These are phyloP conservation scores for Dipodomys spectabilis DNA, from an alignment of 2,113 vertebrate genomes.

Conservation along the genomic window DNA sequence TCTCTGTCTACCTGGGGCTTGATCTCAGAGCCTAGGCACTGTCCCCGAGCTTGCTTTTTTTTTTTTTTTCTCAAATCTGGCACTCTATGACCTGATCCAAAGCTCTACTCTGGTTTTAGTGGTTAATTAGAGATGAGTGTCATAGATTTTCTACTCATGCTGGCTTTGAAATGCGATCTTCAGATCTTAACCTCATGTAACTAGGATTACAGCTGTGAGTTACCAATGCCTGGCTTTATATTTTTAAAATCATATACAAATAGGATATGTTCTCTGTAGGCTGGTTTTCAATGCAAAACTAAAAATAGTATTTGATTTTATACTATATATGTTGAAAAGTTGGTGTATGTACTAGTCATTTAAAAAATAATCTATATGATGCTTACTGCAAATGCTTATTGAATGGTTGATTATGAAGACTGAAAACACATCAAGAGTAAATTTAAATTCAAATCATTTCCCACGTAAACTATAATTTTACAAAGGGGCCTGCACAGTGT, in stretches of 20 bases:
- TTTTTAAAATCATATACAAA: background rate
- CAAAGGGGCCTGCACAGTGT: background rate
- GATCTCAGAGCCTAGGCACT: no score
- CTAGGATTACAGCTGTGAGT: no score
- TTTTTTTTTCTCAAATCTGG: no score
- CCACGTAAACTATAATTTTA: background rate
- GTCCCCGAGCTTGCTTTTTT: no score
- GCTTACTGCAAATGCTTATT: conserved; percentile 12
- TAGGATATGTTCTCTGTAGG: background rate
- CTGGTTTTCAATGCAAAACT: background rate
- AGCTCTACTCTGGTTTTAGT: no score
- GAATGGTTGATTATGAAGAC: background rate
- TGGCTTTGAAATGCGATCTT: no score
- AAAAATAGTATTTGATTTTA: background rate
- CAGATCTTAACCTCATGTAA: no score
- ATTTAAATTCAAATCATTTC: conserved; percentile 16
- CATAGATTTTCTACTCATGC: no score
- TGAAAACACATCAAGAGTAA: background rate
- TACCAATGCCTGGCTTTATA: no score
- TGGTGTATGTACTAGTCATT: background rate
- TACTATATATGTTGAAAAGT: background rate
- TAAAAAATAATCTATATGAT: background rate
- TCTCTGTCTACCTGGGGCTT: no score
- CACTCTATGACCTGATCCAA: no score
- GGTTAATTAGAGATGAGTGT: no score